Percentiles rank a stretch among this genome's conserved stretches.
Evolutionary conservation across 2,113 vertebrate species (phyloP).

Genomic region (Albula glossodonta): DNA sequence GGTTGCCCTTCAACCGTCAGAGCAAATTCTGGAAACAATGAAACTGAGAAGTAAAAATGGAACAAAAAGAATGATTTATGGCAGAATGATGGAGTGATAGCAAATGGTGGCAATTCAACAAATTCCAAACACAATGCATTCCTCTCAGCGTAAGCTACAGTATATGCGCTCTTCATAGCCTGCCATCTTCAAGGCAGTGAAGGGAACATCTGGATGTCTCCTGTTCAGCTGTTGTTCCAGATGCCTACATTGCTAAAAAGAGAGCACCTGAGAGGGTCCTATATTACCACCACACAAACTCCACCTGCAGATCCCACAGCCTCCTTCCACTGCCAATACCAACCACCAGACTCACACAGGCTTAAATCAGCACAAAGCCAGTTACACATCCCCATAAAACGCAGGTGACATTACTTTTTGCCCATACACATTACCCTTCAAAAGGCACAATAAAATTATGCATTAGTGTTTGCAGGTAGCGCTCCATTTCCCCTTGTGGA

Average conservation of each 20-base stretch:
- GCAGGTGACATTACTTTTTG: too few species aligned
- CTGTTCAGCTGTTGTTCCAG: constrained; percentile 54
- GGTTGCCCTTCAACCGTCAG: not conserved
- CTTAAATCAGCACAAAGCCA: not conserved
- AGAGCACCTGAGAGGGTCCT: constrained; percentile 61
- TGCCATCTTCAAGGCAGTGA: not conserved
- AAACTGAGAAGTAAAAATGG: not conserved
- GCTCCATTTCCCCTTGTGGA: not conserved
- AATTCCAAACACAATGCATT: not conserved
- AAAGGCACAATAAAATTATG: too few species aligned
- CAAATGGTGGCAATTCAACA: not conserved
- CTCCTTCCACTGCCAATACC: too few species aligned
- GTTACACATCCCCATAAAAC: too few species aligned
- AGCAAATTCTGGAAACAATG: not conserved
- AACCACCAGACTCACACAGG: not conserved
- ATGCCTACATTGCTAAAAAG: constrained; percentile 66
- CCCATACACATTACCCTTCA: too few species aligned
- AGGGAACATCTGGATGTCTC: constrained; percentile 19
- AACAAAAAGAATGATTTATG: not conserved
- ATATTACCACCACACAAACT: constrained; percentile 62
- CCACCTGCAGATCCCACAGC: too few species aligned
- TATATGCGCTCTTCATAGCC: not conserved
- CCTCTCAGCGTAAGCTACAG: not conserved
- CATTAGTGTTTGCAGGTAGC: not conserved
- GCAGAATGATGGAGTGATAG: not conserved